Conservation (phyloP, 2,797 vertebrate species). For the Falco concolor region DNA sequence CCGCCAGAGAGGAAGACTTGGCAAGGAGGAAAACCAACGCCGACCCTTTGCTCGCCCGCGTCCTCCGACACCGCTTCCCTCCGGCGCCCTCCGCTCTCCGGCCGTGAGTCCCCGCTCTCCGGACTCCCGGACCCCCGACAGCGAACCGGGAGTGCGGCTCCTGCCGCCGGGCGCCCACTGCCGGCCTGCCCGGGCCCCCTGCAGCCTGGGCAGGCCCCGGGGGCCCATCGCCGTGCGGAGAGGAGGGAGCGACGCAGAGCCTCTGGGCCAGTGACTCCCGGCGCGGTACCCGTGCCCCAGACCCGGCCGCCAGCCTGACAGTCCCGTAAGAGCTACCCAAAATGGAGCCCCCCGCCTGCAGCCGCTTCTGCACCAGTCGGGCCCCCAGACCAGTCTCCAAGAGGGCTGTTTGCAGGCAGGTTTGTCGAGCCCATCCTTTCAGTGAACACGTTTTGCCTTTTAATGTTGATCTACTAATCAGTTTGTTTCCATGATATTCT, state of each 20-base stretch:
- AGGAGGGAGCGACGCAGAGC: background rate
- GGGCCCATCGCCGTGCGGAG: background rate
- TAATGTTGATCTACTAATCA: background rate
- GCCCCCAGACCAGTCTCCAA: background rate
- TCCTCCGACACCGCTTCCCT: background rate
- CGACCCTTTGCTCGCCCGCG: background rate
- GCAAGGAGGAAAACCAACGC: background rate
- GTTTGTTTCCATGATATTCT: background rate
- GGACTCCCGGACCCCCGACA: background rate
- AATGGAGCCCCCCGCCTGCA: background rate
- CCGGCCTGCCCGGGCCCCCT: background rate
- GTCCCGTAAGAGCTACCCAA: background rate
- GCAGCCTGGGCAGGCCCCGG: background rate
- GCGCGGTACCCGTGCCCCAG: background rate
- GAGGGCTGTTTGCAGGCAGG: background rate
- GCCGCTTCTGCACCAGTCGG: background rate
- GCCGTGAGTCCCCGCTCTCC: background rate
- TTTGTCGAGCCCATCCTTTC: background rate
- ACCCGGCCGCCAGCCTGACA: background rate
- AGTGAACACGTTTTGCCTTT: background rate
- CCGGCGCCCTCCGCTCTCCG: background rate
- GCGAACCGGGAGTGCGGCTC: background rate
- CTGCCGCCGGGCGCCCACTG: background rate
- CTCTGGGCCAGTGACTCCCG: background rate
- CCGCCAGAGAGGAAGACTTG: background rate